Evolutionary conservation across 2,797 vertebrate genomes (phyloP).

Genomic region (Rhinatrema bivittatum): DNA sequence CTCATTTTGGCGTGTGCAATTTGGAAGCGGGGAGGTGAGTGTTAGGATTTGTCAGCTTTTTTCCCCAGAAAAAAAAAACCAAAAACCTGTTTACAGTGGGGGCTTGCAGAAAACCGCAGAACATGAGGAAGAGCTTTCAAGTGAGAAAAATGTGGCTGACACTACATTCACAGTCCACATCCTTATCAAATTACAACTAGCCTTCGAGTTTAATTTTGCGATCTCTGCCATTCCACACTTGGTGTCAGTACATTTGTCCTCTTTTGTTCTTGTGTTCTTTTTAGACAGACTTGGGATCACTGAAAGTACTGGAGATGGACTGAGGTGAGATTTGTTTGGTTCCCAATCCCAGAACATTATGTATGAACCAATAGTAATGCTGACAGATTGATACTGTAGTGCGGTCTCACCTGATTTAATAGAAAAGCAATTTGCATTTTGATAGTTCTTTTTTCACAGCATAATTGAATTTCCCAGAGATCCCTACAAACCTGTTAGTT

Average conservation of each 20-base stretch:
- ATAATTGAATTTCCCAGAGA: conserved; percentile 23
- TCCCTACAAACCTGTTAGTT: conserved; percentile 27
- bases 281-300: too few species aligned
- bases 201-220: conserved; percentile 2
- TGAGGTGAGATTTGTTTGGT: conserved; percentile 3
- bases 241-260: neutral
- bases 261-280: conserved; percentile 14
- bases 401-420: conserved; percentile 4
- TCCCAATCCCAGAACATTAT: conserved; percentile 5
- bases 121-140: too few species aligned
- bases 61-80: too few species aligned
- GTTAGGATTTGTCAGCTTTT: too few species aligned
- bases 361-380: neutral
- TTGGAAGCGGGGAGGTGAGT: too few species aligned
- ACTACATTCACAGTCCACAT: too few species aligned
- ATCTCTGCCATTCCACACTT: conserved; percentile 4
- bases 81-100: too few species aligned
- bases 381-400: conserved; percentile 3
- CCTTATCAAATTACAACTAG: too few species aligned
- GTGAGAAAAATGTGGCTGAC: too few species aligned
- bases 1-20: too few species aligned
- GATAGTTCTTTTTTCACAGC: conserved; percentile 25
- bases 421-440: conserved; percentile 19
- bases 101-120: too few species aligned
- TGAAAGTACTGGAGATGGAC: neutral